Conservation (phyloP, 2,113 vertebrate species). For the Limnothrissa miodon region DNA sequence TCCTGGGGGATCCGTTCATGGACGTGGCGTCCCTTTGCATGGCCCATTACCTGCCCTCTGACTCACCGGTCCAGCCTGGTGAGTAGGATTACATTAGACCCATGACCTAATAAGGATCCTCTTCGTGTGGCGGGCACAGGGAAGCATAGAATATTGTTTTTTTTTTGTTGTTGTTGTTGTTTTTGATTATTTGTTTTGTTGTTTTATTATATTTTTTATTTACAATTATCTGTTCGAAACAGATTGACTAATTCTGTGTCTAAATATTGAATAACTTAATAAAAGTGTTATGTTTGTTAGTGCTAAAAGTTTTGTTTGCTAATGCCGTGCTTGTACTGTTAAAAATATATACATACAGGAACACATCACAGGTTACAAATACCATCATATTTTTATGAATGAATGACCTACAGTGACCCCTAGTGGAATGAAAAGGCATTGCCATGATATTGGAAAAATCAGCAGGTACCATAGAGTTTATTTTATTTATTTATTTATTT, state of each 20-base stretch:
- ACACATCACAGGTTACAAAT: background rate
- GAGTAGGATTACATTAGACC: conserved; percentile 19
- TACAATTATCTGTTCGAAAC: too few species aligned
- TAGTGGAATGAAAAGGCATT: background rate
- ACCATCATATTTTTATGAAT: background rate
- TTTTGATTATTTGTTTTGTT: too few species aligned
- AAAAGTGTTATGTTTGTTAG: too few species aligned
- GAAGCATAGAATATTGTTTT: too few species aligned
- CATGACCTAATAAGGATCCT: background rate
- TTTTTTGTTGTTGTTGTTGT: too few species aligned
- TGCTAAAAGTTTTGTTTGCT: too few species aligned
- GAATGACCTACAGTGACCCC: background rate
- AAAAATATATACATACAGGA: too few species aligned
- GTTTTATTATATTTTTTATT: too few species aligned
- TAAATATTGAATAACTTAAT: too few species aligned
- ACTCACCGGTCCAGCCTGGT: conserved; percentile 69
- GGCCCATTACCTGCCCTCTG: conserved; percentile 67
- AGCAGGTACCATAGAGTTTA: background rate
- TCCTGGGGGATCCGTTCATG: conserved; percentile 76
- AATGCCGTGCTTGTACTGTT: background rate
- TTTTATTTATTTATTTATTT: too few species aligned
- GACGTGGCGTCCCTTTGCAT: conserved; percentile 79
- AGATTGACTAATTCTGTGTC: too few species aligned
- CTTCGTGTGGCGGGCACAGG: background rate
- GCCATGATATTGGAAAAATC: background rate